phyloP scores from a whole-genome alignment of 2,888 invertebrate genomes.

The Lasioglossum vierecki region DNA sequence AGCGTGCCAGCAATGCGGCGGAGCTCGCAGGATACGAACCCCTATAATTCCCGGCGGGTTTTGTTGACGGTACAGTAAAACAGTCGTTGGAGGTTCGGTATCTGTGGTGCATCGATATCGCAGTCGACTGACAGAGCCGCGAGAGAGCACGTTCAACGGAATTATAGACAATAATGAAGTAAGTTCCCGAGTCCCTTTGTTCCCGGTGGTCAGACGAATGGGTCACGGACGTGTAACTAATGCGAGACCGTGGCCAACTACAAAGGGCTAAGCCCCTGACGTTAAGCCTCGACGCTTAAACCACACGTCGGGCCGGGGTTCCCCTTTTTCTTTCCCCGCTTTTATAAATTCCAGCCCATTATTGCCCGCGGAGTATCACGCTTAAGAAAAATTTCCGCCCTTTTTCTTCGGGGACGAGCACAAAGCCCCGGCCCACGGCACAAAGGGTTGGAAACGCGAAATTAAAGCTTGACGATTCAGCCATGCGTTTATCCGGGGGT shows the following conservation, averaged over 20 bases:
- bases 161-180: conserved; percentile 40
- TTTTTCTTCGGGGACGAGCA: conserved; percentile 44
- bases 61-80: not conserved
- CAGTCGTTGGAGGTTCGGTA: not conserved
- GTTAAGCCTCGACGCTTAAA: conserved; percentile 48
- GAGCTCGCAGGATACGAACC: not conserved
- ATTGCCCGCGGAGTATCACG: conserved; percentile 53
- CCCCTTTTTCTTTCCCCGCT: conserved; percentile 41
- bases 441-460: conserved; percentile 56
- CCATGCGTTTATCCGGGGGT: conserved; percentile 48
- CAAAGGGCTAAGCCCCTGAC: conserved; percentile 39
- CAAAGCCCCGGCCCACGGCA: conserved; percentile 32
- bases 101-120: not conserved
- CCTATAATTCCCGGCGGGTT: not conserved
- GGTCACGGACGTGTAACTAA: conserved; percentile 49
- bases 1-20: not conserved
- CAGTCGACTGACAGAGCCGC: not conserved
- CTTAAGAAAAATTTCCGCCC: conserved; percentile 56
- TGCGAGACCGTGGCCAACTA: conserved; percentile 47
- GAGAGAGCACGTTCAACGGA: not conserved
- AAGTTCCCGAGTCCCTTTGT: conserved; percentile 32
- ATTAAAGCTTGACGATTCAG: conserved; percentile 57
- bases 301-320: conserved; percentile 37
- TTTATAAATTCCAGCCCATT: conserved; percentile 58
- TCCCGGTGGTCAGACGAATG: conserved; percentile 42